Base-by-base conservation (phyloP, 2,797 vertebrate species). In the Spondyliosoma cantharus region DNA sequence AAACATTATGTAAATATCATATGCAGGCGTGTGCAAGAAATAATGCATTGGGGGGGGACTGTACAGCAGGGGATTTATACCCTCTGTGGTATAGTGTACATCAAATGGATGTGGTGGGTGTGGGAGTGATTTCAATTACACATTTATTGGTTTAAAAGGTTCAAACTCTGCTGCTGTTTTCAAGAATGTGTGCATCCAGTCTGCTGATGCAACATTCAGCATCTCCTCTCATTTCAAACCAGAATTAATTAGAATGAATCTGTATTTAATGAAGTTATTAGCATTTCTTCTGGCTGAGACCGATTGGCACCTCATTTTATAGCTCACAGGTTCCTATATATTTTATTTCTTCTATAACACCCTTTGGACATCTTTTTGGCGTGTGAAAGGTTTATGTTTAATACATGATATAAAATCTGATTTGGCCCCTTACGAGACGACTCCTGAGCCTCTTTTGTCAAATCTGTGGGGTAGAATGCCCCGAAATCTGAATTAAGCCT, bases 211-310 rank as follows among this genome's bases (percentile, higher is more conserved):
- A 37, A 57, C 61, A 76, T 66, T 78, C 70, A 80, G 60, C 71
- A 62, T 45, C 52, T 73, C 65, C 68, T 76, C 71, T 58, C 5
- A 68, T 74, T 74, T 63, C 15, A 77, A 75, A 79, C 16, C 14
- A 27, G 78, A 86, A 86, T 84, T 43, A 48, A 86, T 78, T 87
- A 56, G 64, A 82, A 87, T 83, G 19, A 74, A 89, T 91, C 64
- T 81, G 53, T 65, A 73, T 83, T 83, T 63, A 79, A 88, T 84
- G 7, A 82, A 54, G 52, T 60, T 68, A 89, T 88, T 83, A 71
- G 69, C 71, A 84, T 78, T 73, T 87, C 14, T 70, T 76, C 42
- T 45, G 3, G 20, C 20, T 46, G 66, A 66, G 59, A 76, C 50
- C 52, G 64, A 29, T 54, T 80, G 6, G 43, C 52, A 62, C 57